Conservation (phyloP, 2,797 vertebrate genomes). For the Micropoecilia bifurca region DNA sequence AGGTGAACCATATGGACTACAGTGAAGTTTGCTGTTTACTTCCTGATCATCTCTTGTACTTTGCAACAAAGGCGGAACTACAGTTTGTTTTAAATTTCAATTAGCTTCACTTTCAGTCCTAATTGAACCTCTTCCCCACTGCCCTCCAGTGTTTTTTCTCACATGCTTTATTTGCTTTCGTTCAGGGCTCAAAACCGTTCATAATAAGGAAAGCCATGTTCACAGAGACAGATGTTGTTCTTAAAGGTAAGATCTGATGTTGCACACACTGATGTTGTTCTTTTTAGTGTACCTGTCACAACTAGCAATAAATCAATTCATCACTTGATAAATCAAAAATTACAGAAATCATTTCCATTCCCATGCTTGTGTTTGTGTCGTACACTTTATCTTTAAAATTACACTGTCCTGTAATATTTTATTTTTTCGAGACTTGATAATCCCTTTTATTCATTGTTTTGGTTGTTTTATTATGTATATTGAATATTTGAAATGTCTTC, state of each 20-base stretch:
- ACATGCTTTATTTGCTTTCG: conserved; percentile 17
- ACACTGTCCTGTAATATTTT: no score
- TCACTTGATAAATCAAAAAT: background rate
- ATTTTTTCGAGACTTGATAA: background rate
- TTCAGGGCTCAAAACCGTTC: conserved; percentile 84
- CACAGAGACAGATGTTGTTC: conserved; percentile 85
- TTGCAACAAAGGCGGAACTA: background rate
- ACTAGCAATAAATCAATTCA: background rate
- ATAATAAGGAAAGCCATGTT: conserved; percentile 88
- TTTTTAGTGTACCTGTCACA: background rate
- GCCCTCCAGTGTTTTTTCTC: background rate
- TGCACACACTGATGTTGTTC: background rate
- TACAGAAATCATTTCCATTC: background rate
- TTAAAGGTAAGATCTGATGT: conserved; percentile 81
- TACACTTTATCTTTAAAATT: no score
- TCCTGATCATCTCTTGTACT: background rate
- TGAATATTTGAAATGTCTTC: background rate
- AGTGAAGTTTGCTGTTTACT: background rate
- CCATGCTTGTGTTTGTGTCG: background rate
- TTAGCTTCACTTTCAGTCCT: background rate
- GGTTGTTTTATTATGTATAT: no score
- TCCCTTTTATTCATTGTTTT: no score
- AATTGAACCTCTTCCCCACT: background rate
- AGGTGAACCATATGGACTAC: background rate
- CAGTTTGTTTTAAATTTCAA: background rate